Evolutionary conservation across 2,888 invertebrate genomes (phyloP).

Genomic region (Caenorhabditis becei): DNA sequence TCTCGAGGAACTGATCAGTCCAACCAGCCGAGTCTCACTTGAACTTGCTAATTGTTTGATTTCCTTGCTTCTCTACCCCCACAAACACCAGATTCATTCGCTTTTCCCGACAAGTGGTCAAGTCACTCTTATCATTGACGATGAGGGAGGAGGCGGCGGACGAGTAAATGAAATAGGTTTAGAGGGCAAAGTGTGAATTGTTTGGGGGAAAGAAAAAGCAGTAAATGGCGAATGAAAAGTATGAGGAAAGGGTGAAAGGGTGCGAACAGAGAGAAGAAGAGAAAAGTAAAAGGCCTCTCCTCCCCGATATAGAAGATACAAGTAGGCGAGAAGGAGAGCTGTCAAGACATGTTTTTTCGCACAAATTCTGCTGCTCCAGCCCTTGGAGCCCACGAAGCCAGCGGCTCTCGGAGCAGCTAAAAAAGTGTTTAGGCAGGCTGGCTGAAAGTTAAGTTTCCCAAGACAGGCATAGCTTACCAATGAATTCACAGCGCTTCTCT

Average conservation of each 20-base stretch:
- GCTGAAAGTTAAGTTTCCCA: background rate
- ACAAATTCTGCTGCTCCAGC: background rate
- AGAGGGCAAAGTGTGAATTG: conserved; percentile 36
- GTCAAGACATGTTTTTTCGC: conserved; percentile 36
- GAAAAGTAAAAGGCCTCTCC: conserved; percentile 15
- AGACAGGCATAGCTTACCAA: conserved; percentile 27
- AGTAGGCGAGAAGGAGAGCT: conserved; percentile 45
- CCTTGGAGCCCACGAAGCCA: background rate
- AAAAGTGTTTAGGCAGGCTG: background rate
- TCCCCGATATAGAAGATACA: conserved; percentile 31
- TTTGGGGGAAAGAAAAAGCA: background rate
- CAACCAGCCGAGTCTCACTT: conserved; percentile 23
- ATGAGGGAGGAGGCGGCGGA: conserved; percentile 9
- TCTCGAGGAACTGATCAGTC: background rate
- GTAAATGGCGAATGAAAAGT: background rate
- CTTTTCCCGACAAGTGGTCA: conserved; percentile 51
- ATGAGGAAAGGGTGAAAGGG: conserved; percentile 6
- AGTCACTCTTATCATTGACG: conserved; percentile 44
- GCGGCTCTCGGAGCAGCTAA: background rate
- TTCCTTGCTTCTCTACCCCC: conserved; percentile 12
- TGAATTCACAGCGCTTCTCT: conserved; percentile 32
- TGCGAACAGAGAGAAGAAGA: conserved; percentile 20
- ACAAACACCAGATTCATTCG: conserved; percentile 15
- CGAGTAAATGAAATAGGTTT: background rate
- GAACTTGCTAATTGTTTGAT: conserved; percentile 40